Evolutionary conservation across 2,888 invertebrate genomes (phyloP).

Genomic region (Aricia artaxerxes): DNA sequence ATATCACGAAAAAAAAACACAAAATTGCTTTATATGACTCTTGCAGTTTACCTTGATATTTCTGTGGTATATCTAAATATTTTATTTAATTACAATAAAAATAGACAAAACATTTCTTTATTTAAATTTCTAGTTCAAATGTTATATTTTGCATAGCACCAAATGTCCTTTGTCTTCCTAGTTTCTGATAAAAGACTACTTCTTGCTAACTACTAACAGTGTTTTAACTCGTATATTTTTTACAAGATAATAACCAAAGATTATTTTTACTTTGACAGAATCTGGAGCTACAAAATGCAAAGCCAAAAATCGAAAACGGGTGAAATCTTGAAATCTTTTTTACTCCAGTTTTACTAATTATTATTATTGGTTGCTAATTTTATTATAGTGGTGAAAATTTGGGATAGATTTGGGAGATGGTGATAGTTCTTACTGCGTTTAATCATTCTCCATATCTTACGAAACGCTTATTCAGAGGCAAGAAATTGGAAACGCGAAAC

Average conservation of each 20-base stretch:
- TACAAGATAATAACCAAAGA: no score
- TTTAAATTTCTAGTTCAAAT: background rate
- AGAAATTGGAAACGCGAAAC: constrained; percentile 27
- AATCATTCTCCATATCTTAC: constrained; percentile 1
- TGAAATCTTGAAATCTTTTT: no score
- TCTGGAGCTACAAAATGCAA: no score
- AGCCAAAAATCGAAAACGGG: no score
- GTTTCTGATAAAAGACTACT: background rate
- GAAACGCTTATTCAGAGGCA: constrained; percentile 24
- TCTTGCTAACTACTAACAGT: background rate
- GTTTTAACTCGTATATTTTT: background rate
- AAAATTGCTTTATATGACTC: background rate
- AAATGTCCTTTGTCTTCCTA: background rate
- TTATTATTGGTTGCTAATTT: no score
- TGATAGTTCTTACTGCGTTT: background rate
- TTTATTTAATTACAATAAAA: background rate
- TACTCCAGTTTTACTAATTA: no score
- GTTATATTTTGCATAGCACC: background rate
- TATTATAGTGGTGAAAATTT: no score
- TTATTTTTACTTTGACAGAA: no score
- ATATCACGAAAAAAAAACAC: background rate
- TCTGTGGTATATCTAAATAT: background rate
- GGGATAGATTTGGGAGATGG: background rate
- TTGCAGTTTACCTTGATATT: constrained; percentile 3
- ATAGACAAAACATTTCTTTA: background rate